A percentile compares a stretch with the other conserved stretches of the same genome.
phyloP scores from a whole-genome alignment of 2,113 vertebrate species.

The Elaphurus davidianus region DNA sequence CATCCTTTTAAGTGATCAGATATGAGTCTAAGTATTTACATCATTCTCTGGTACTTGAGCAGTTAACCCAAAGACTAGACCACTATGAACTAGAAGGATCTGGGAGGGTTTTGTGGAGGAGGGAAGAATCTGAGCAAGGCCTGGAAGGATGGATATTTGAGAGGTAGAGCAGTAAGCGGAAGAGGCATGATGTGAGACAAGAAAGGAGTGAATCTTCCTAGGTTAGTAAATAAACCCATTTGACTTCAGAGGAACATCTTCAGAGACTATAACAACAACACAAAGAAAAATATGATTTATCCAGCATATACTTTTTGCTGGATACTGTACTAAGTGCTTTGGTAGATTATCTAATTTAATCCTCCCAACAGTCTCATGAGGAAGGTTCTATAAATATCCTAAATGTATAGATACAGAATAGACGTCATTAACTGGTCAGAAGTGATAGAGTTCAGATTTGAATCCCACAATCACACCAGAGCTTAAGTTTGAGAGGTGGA shows the following conservation, averaged over 20 bases:
- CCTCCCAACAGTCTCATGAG: not conserved
- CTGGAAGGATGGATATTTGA: not conserved
- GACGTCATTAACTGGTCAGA: not conserved
- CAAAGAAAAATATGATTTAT: not conserved
- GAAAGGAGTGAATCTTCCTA: not conserved
- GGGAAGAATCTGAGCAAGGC: not conserved
- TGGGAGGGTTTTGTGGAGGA: not conserved
- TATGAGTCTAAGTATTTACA: not conserved
- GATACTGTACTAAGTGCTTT: not conserved
- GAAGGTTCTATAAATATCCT: not conserved
- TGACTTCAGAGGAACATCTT: not conserved
- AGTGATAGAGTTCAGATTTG: not conserved
- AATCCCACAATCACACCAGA: not conserved
- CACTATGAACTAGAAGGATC: not conserved
- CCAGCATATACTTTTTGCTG: not conserved
- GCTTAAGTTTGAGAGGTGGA: not conserved
- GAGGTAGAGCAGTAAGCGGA: not conserved
- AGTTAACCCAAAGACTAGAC: not conserved
- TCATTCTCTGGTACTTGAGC: not conserved
- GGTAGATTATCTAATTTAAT: not conserved
- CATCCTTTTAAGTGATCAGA: not conserved
- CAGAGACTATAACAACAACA: not conserved
- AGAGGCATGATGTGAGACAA: not conserved
- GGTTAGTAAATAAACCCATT: conserved; percentile 9
- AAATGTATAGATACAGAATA: not conserved